Conservation (phyloP, 2,888 invertebrate genomes). For the Diarsia mendica region DNA sequence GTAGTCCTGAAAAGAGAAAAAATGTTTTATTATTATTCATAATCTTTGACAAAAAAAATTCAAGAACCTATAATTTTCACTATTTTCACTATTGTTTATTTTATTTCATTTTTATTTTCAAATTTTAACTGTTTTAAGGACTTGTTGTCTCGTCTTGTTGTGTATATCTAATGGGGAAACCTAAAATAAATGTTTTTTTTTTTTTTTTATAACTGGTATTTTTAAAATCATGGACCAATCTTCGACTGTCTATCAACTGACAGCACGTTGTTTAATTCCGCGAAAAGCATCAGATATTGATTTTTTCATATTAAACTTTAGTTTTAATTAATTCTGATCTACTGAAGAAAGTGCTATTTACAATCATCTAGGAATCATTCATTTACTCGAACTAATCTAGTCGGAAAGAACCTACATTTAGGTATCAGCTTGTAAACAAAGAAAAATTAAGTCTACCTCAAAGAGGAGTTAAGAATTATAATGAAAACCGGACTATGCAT, state of each 20-base stretch:
- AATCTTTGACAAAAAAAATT: too few relatives aligned
- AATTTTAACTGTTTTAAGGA: too few relatives aligned
- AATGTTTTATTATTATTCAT: background rate
- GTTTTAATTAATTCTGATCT: too few relatives aligned
- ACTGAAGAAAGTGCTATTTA: slow-evolving; percentile 1
- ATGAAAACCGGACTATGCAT: background rate
- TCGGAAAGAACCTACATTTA: background rate
- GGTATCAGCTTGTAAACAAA: background rate
- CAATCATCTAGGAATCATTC: background rate
- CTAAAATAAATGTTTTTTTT: too few relatives aligned
- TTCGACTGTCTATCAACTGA: background rate
- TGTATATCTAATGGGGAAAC: too few relatives aligned
- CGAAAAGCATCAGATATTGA: background rate
- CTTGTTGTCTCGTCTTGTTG: too few relatives aligned
- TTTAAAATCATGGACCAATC: background rate
- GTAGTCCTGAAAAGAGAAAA: slow-evolving; percentile 51
- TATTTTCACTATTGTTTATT: too few relatives aligned
- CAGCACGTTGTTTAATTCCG: background rate
- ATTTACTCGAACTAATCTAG: background rate
- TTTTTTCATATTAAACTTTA: too few relatives aligned
- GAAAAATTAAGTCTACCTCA: background rate
- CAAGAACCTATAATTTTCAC: too few relatives aligned
- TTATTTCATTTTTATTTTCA: too few relatives aligned
- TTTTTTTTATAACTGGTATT: background rate
- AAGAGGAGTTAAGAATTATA: background rate